phyloP scores from a whole-genome alignment of 2,888 invertebrate genomes.

The Cheilosia grossa region DNA sequence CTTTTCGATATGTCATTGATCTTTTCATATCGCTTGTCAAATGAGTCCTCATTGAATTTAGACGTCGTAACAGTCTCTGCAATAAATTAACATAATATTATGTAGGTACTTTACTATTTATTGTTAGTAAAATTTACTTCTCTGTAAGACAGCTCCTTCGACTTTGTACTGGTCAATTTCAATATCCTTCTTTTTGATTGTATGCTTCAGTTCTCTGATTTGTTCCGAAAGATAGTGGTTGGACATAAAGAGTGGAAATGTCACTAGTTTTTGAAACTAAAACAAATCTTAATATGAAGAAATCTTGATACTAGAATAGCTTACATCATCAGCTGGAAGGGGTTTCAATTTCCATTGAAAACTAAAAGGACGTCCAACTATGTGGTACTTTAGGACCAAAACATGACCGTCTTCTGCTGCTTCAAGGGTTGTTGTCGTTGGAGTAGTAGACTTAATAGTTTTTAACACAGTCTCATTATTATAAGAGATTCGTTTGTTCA shows the following conservation, averaged over 20 bases:
- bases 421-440: conserved; percentile 54
- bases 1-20: conserved; percentile 70
- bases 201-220: conserved; percentile 76
- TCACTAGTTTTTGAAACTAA: conserved; percentile 77
- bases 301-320: background rate
- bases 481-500: conserved; percentile 80
- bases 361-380: conserved; percentile 76
- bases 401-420: conserved; percentile 8
- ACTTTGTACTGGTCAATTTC: conserved; percentile 80
- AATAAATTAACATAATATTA: conserved; percentile 1
- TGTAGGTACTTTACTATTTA: background rate
- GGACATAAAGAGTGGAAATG: conserved; percentile 75
- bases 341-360: conserved; percentile 78
- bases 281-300: background rate
- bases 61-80: conserved; percentile 79
- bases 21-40: conserved; percentile 44
- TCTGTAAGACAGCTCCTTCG: conserved; percentile 78
- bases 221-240: conserved; percentile 75
- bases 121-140: conserved; percentile 76
- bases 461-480: conserved; percentile 75
- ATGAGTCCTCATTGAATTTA: conserved; percentile 75
- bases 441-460: conserved; percentile 68
- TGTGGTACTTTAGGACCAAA: conserved; percentile 78
- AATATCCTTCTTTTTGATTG: conserved; percentile 79
- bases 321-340: conserved; percentile 54